phyloP scores from a whole-genome alignment of 1,140 invertebrate species.

The Drosophila erecta region DNA sequence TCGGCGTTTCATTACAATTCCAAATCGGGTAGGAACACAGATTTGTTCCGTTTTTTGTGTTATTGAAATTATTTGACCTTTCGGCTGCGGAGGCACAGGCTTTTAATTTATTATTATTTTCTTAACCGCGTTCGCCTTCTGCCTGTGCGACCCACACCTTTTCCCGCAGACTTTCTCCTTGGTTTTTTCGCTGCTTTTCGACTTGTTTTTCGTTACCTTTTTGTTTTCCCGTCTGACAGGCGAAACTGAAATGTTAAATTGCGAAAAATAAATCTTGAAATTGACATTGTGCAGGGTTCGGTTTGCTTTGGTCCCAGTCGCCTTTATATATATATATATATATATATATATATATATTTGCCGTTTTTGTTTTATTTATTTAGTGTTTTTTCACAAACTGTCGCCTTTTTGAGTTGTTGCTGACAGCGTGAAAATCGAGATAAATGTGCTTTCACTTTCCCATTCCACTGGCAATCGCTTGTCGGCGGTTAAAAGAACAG shows the following conservation, averaged over 20 bases:
- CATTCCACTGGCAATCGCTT: constrained; percentile 16
- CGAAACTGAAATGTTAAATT: constrained; percentile 74
- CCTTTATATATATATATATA: constrained; percentile 7
- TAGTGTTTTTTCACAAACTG: constrained; percentile 71
- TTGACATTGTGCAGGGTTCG: constrained; percentile 65
- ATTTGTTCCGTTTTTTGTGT: constrained; percentile 16
- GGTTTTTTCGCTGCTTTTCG: background rate
- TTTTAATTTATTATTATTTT: constrained; percentile 64
- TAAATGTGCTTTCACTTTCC: constrained; percentile 71
- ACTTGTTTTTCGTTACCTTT: constrained; percentile 22
- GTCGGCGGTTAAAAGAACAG: constrained; percentile 57
- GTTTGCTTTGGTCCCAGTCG: constrained; percentile 28
- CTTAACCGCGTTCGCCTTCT: constrained; percentile 55
- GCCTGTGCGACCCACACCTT: background rate
- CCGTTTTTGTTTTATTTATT: constrained; percentile 43
- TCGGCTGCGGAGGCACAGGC: constrained; percentile 32
- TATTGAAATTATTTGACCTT: constrained; percentile 61
- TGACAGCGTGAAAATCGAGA: constrained; percentile 82
- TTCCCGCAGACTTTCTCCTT: background rate
- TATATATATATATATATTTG: constrained; percentile 7
- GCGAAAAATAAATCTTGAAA: constrained; percentile 78
- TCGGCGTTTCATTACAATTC: constrained; percentile 32
- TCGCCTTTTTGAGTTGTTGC: constrained; percentile 79
- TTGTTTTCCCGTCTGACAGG: constrained; percentile 42
- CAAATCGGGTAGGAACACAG: constrained; percentile 22